A percentile compares a stretch with the other conserved stretches of the same genome.
These are phyloP conservation scores for Arvicanthis niloticus DNA, from an alignment of 2,113 vertebrate species.

Conservation along the genomic window DNA sequence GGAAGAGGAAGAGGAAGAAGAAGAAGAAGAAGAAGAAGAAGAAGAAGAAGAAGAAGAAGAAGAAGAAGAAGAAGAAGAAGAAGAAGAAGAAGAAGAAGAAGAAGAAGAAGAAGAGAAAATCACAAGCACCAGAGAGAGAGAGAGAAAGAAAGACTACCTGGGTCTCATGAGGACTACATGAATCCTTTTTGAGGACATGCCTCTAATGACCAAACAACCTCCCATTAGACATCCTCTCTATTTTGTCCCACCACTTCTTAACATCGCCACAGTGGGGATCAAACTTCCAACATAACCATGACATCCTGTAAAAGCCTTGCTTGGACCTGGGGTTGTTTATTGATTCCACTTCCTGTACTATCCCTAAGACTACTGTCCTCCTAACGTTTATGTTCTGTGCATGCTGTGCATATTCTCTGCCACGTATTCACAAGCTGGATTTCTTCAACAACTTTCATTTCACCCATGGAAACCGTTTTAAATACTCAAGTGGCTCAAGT, in stretches of 20 bases:
- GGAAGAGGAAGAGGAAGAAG: no score
- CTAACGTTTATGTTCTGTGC: background rate
- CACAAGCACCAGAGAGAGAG: no score
- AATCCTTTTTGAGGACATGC: background rate
- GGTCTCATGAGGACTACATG: background rate
- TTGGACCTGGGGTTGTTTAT: background rate
- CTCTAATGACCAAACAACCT: background rate
- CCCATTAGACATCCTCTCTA: background rate
- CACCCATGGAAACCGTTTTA: background rate
- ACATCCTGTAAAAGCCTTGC: background rate
- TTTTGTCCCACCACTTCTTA: background rate
- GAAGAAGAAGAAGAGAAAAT: no score
- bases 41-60: no score
- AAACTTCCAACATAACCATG: background rate
- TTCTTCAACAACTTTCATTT: constrained; percentile 44
- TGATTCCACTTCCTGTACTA: background rate
- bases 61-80: no score
- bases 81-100: no score
- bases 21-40: no score
- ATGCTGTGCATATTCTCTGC: background rate
- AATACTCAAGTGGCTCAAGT: constrained; percentile 8
- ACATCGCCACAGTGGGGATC: background rate
- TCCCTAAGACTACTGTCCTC: background rate
- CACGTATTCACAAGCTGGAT: background rate
- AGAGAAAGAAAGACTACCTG: background rate